Conservation (phyloP, 2,888 invertebrate species). For the Timema podura region DNA sequence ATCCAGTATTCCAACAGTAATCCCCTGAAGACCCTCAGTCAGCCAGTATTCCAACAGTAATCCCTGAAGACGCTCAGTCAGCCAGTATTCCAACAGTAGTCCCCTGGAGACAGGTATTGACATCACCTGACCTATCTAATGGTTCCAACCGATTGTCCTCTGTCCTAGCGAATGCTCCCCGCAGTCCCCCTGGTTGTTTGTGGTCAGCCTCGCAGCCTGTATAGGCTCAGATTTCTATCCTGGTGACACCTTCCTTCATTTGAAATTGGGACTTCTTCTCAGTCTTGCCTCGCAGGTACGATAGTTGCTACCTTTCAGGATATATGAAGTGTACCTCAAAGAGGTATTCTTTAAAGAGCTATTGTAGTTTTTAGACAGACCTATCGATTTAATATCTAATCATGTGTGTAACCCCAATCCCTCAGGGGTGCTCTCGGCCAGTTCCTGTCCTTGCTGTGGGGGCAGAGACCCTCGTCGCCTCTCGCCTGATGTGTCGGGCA, state of each 20-base stretch:
- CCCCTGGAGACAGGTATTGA: too few species aligned
- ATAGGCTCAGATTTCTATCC: slow-evolving; percentile 44
- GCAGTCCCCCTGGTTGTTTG: slow-evolving; percentile 40
- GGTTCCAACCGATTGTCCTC: too few species aligned
- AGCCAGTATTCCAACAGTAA: too few species aligned
- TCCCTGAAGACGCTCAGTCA: too few species aligned
- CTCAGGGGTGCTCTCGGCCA: slow-evolving; percentile 22
- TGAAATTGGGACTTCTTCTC: slow-evolving; percentile 46
- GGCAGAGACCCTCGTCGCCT: slow-evolving; percentile 27
- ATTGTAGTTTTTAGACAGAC: background rate
- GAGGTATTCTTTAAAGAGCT: background rate
- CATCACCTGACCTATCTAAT: too few species aligned
- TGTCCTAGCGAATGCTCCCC: slow-evolving; percentile 19
- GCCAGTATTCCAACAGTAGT: too few species aligned
- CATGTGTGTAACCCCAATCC: too few species aligned
- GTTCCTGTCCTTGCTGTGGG: slow-evolving; percentile 33
- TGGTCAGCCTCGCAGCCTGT: slow-evolving; percentile 44
- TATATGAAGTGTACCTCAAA: background rate
- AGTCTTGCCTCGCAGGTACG: slow-evolving; percentile 46
- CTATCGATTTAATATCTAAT: too few species aligned
- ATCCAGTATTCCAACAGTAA: too few species aligned
- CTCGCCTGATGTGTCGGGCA: slow-evolving; percentile 26
- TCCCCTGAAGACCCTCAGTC: too few species aligned
- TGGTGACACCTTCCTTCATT: slow-evolving; percentile 44
- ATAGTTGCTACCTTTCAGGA: background rate